Base-by-base conservation (phyloP, 2,888 invertebrate genomes). In the Caenorhabditis macrosperma region DNA sequence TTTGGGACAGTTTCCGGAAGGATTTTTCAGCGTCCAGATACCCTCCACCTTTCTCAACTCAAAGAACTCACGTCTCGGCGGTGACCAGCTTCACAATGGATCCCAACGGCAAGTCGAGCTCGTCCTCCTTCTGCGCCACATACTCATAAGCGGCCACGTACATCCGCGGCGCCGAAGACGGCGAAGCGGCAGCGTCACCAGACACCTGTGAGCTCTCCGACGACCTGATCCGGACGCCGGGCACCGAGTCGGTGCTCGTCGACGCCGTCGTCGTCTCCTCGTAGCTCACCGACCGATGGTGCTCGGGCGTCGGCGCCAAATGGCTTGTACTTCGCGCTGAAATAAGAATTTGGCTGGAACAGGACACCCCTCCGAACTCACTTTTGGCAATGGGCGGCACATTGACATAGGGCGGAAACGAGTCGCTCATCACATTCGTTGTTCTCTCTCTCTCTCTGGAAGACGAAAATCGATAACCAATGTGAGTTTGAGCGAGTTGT, bases 71-170 rank as follows among this genome's bases (percentile, higher is more conserved):
- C 78, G 78, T 79, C 44, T 79, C 74, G 35, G 55, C 60, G 7
- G 67, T 67, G 2, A 79, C 54, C 30, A 79, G 44, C 26, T 44
- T 61, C 10, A 87, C 78, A n/a, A 85, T 78, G 0, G 87, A 83
- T 15, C 88, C 88, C 2, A 83, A 63, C 22, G 83, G 78, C 7
- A 88, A 52, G 12, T 78, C 75, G 38, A 88, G 46, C 50, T 88
- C 88, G 61, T 88, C 88, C 1, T 85, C 77, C n/a, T 78, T 63
- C 22, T 69, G 57, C 6, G 88, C 86, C 20, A 57, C 30, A 52
- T 88, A 88, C 48, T 88, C 88, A 55, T 75, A 83, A 12, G 75
- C 69, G n/a, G 54, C 59, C 33, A 79, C 61, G 59, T 78, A 79
- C 28, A 46, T 64, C 74, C 72, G 54, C 28, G 60, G 54, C 2